Conservation (phyloP, 64 coral and sea anemone species). For the Stichodactyla mertensii region DNA sequence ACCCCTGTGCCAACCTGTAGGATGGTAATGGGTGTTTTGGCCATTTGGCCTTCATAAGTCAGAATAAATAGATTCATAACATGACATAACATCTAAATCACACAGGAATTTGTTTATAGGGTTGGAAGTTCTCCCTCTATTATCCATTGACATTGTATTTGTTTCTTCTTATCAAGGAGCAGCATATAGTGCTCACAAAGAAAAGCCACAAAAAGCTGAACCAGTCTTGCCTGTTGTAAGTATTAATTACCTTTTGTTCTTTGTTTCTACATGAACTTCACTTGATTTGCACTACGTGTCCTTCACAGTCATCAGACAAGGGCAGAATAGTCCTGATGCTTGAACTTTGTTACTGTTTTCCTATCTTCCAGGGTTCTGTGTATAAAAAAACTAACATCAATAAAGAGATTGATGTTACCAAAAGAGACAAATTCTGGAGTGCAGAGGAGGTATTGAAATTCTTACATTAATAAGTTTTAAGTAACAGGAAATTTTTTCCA, state of each 20-base stretch:
- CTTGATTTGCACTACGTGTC: not conserved
- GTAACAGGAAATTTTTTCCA: not conserved
- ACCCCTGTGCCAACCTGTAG: no score
- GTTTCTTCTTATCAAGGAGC: constrained; percentile 53
- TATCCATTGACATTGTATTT: not conserved
- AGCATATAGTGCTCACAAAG: constrained; percentile 96
- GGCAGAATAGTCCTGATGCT: not conserved
- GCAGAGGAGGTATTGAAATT: constrained; percentile 53
- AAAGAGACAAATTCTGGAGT: constrained; percentile 81
- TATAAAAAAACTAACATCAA: constrained; percentile 79
- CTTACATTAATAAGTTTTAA: not conserved
- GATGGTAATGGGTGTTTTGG: no score
- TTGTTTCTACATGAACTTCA: not conserved
- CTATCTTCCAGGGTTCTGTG: constrained; percentile 67
- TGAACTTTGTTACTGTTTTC: not conserved
- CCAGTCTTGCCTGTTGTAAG: constrained; percentile 81
- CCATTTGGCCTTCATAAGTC: no score
- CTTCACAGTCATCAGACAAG: not conserved
- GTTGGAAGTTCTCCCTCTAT: not conserved
- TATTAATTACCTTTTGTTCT: not conserved
- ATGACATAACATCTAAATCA: no score
- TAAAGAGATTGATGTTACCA: constrained; percentile 75
- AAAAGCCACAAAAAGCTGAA: constrained; percentile 90
- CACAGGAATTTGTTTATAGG: no score
- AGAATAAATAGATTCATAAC: no score